Conservation (phyloP, 2,888 invertebrate species). For the Seira ritae region DNA sequence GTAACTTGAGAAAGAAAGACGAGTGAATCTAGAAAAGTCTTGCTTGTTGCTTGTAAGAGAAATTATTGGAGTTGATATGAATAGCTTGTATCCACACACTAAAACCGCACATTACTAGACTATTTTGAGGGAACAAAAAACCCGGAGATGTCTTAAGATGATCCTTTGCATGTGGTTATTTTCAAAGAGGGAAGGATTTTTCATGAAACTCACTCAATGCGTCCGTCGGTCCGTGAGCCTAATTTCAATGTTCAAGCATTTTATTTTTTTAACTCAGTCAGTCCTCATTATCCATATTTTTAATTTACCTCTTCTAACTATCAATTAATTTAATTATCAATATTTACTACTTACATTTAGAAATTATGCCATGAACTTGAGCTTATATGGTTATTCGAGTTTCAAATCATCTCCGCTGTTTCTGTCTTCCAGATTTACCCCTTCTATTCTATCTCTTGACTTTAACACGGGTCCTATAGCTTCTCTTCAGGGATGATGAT, state of each 20-base stretch:
- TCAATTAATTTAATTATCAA: no score
- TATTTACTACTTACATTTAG: no score
- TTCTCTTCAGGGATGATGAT: not conserved
- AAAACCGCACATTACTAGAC: slow-evolving; percentile 13
- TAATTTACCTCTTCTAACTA: no score
- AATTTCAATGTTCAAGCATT: no score
- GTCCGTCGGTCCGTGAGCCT: no score
- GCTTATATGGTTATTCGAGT: no score
- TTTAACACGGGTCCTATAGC: not conserved
- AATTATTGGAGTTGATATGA: not conserved
- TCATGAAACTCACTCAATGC: not conserved
- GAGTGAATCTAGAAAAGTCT: not conserved
- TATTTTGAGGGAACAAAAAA: not conserved
- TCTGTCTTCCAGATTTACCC: not conserved
- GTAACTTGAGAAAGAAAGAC: slow-evolving; percentile 14
- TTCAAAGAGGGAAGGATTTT: not conserved
- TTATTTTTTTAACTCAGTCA: not conserved
- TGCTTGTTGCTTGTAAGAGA: not conserved
- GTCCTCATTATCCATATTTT: no score
- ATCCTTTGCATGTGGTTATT: slow-evolving; percentile 19
- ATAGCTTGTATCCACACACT: not conserved
- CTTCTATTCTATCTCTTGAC: not conserved
- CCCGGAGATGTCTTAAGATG: slow-evolving; percentile 8
- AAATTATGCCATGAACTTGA: no score
- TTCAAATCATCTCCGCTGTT: not conserved